phyloP scores from a whole-genome alignment of 2,797 vertebrate species.

The Scomberomorus guttatus region DNA sequence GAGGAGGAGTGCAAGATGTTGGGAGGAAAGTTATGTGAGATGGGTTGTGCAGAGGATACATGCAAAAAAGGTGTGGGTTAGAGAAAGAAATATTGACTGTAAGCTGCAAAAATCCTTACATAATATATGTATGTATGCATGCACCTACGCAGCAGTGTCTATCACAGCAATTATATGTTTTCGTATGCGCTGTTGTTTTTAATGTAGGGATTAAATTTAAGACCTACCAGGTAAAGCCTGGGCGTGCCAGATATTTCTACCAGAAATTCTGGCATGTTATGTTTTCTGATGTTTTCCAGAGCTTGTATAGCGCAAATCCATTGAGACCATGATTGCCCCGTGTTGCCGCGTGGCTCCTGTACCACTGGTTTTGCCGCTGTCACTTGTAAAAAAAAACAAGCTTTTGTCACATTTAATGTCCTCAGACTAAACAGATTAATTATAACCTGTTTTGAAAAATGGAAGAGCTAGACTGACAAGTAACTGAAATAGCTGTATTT shows the following conservation, averaged over 20 bases:
- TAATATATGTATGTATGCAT: not conserved
- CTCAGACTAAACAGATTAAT: slow-evolving; percentile 23
- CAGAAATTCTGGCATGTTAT: not conserved
- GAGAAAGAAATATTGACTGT: not conserved
- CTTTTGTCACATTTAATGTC: slow-evolving; percentile 8
- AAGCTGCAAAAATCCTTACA: slow-evolving; percentile 16
- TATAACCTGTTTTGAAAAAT: slow-evolving; percentile 33
- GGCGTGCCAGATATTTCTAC: not conserved
- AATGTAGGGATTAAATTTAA: slow-evolving; percentile 39
- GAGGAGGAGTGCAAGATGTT: slow-evolving; percentile 22
- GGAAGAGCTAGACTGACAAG: not conserved
- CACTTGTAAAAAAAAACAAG: slow-evolving; percentile 49
- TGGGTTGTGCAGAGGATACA: slow-evolving; percentile 14
- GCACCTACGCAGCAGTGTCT: not conserved
- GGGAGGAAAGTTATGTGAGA: slow-evolving; percentile 15
- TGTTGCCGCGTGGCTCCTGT: slow-evolving; percentile 5
- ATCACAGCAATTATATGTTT: slow-evolving; percentile 14
- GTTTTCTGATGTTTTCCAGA: not conserved
- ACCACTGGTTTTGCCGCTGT: slow-evolving; percentile 2
- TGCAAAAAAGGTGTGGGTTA: not conserved
- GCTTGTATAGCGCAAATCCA: not conserved
- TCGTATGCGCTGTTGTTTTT: slow-evolving; percentile 7
- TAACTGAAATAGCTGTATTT: slow-evolving; percentile 27
- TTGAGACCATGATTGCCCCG: slow-evolving; percentile 8
- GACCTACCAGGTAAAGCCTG: not conserved